Base-by-base conservation (phyloP, 2,113 vertebrate genomes). In the Desmodus rotundus region DNA sequence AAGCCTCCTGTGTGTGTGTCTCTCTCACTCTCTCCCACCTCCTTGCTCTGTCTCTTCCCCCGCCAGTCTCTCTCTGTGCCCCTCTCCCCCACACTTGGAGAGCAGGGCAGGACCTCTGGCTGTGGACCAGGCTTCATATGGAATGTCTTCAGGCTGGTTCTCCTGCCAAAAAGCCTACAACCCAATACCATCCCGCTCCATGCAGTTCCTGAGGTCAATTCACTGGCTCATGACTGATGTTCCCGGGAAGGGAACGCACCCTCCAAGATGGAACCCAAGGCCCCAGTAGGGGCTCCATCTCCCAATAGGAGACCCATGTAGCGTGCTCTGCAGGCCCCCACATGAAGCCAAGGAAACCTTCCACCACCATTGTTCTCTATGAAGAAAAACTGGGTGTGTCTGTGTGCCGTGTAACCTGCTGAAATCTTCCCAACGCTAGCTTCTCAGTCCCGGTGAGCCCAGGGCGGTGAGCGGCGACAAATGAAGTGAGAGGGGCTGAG, bases 101-200 rank as follows among this genome's bases (percentile, higher is more conserved):
- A 47, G 17, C 28, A 63, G 47, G 11, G 85, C 63, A n/a, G 43
- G 50, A 24, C 78, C 78, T 61, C 5, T 15, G 33, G 52, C 82
- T 28, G 0, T 8, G 7, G 14, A 7, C 28, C 33, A 13, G 15
- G 54, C 70, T 41, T 36, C 0, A 0, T 22, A 14, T 1, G 1
- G 38, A 85, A 50, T 8, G 1, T 54, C 83, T 90, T n/a, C 65
- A 38, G 92, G 65, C 78, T 5, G 3, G 7, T 54, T 63, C 77
- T 65, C 78, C 87, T 68, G 52, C 80, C 56, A 31, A 94, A 78
- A 84, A 85, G 52, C 83, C 70, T 81, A 89, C 74, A 92, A 45
- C 83, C 95, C 84, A 74, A 17, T 41, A 20, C 54, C 45, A 7
- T 5, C 61, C 73, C 54, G 45, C 28, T 68, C n/a, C 22, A 47